Conservation (phyloP, 2,888 invertebrate species). For the Amorpha juglandis region DNA sequence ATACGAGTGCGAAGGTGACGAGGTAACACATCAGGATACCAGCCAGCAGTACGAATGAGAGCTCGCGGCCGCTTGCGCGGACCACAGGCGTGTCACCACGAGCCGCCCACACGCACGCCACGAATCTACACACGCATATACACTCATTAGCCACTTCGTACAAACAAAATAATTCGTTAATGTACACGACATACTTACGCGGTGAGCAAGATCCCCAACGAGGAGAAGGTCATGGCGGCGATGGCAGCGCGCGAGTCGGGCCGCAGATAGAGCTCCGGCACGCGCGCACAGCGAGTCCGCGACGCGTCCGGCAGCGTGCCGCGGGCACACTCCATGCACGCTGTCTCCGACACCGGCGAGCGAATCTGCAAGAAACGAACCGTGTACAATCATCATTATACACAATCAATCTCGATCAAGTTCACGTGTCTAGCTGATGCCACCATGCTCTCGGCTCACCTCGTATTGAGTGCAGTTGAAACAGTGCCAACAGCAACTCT, state of each 20-base stretch:
- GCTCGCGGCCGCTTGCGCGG: conserved; percentile 95
- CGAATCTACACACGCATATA: conserved; percentile 70
- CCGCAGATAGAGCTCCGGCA: conserved; percentile 92
- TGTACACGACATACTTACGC: conserved; percentile 64
- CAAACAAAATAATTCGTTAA: no score
- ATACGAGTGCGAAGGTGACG: conserved; percentile 95
- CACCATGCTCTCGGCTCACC: conserved; percentile 59
- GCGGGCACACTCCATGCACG: conserved; percentile 91
- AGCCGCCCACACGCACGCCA: conserved; percentile 90
- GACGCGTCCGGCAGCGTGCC: conserved; percentile 92
- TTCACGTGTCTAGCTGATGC: not conserved
- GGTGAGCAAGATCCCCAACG: conserved; percentile 92
- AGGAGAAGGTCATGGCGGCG: conserved; percentile 94
- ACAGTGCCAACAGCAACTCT: conserved; percentile 97
- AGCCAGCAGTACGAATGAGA: conserved; percentile 94
- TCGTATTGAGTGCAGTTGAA: conserved; percentile 85
- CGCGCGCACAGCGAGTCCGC: conserved; percentile 88
- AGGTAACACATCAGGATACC: conserved; percentile 96
- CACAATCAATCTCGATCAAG: not conserved
- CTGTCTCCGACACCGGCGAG: conserved; percentile 90
- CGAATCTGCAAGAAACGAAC: conserved; percentile 85
- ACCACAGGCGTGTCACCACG: conserved; percentile 98
- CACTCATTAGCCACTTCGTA: no score
- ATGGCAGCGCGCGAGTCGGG: conserved; percentile 94
- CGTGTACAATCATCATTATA: not conserved